Base-by-base conservation (phyloP, 1,140 invertebrate species). In the Mya arenaria region DNA sequence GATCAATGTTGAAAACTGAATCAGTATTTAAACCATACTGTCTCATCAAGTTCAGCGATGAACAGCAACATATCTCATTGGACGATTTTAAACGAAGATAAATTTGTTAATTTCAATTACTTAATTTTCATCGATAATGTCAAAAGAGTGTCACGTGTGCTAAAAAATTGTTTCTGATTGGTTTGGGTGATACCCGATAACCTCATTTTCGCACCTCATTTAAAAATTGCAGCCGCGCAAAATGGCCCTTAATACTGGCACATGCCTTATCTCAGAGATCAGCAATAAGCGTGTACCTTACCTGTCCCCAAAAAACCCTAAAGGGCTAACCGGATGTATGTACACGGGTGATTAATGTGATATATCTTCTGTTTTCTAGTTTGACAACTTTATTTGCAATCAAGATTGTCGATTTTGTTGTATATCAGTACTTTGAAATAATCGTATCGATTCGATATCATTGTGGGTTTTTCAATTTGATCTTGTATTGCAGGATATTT, bases 331-430 rank as follows among this genome's bases (percentile, higher is more conserved):
- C 34, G 73, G 73, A 75, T 75, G 73, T 75, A 44, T n/a, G 13
- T 32, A 75, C 58, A 65, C 63, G 36, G 32, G 36, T 62, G 73
- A 75, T 63, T 62, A 75, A 75, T 63, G 56, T 63, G 25, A 48
- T 41, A 19, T 25, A 41, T 75, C 73, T 58, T 58, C 63, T 39
- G 32, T 34, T 62, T 4, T 25, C 25, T 75, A 28, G 36, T 25
- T 25, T 75, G 73, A 75, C 73, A 75, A 75, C 73, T 75, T 75
- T 75, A 75, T 65, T 75, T 63, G 62, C 25, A 30, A 63, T 75
- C 36, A 52, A 52, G 48, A 52, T 52, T 52, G 48, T n/a, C 48
- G 10, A 52, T 52, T 52, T 52, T 1, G 25, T n/a, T 2, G 25
- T 17, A 52, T 52, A 23, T 52, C 10, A 23, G 25, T 52, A 52